Evolutionary conservation across 2,888 invertebrate genomes (phyloP), one percentile per base, ranked within the genome.

Genomic region (Vannuccia rotundouncinata): DNA sequence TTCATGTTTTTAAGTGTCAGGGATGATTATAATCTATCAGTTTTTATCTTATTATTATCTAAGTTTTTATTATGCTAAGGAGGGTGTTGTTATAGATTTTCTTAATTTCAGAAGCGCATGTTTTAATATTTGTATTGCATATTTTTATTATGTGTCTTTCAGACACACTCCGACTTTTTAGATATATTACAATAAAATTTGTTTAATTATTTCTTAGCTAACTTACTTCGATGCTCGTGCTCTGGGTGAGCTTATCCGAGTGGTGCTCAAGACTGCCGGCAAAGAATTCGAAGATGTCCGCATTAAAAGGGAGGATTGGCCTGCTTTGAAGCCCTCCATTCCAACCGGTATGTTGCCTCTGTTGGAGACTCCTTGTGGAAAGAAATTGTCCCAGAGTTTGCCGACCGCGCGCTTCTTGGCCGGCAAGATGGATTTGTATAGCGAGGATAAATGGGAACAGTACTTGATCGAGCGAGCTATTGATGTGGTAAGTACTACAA

Each of bases 171-270:
- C n/a, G n/a, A n/a, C n/a, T n/a, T n/a, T n/a, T n/a, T n/a, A n/a
- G n/a, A n/a, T n/a, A n/a, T n/a, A n/a, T n/a, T n/a, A n/a, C n/a
- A n/a, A n/a, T n/a, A n/a, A n/a, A n/a, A n/a, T n/a, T n/a, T n/a
- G n/a, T n/a, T n/a, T n/a, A n/a, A n/a, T n/a, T n/a, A n/a, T n/a
- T n/a, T n/a, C n/a, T n/a, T n/a, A 74, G 75, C 29, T 91, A 84
- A 89, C 90, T 82, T 91, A 91, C 86, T 91, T 91, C 86, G 90
- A 91, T 84, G 88, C 89, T 10, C 89, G 90, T 77, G 91, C 90
- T 2, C 87, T 90, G 59, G 91, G 90, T 30, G 91, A 91, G 84
- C 89, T 90, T 83, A 90, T 90, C 82, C 89, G 91, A 74, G 89
- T 90, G 82, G 89, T 91, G 81, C 90, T 91, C 84, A 90, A 90